Percentiles rank a stretch among this genome's conserved stretches.
These are phyloP conservation scores for Cyprinodon diabolis DNA, from an alignment of 2,797 vertebrate species.

Conservation along the genomic window DNA sequence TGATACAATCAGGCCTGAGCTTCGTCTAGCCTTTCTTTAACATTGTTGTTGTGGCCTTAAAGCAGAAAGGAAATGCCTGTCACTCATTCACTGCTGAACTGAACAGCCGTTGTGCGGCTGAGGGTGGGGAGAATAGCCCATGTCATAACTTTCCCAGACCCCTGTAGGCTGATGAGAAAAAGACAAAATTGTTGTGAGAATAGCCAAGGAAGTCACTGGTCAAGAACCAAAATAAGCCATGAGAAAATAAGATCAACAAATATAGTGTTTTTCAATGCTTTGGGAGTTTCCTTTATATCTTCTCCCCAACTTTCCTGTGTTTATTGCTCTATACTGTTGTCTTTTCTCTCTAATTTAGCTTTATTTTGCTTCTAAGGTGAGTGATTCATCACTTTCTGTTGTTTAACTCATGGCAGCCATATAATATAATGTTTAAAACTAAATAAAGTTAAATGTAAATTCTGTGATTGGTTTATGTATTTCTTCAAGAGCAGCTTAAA, in stretches of 20 bases:
- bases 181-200: slow-evolving; percentile 49
- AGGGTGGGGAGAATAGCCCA: slow-evolving; percentile 55
- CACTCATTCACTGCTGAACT: slow-evolving; percentile 28
- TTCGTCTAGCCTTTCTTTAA: slow-evolving; percentile 15
- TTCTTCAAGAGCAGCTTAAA: background rate
- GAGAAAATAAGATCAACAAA: slow-evolving; percentile 44
- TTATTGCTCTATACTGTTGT: slow-evolving; percentile 13
- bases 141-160: slow-evolving; percentile 77
- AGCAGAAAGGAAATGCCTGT: slow-evolving; percentile 68
- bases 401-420: background rate
- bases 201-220: slow-evolving; percentile 53
- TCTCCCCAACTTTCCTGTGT: slow-evolving; percentile 16
- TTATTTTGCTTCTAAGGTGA: background rate
- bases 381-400: background rate
- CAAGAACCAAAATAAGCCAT: slow-evolving; percentile 32
- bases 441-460: background rate
- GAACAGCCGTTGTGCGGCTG: slow-evolving; percentile 35
- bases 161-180: slow-evolving; percentile 64
- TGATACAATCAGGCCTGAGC: background rate
- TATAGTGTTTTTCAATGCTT: slow-evolving; percentile 12
- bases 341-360: background rate
- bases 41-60: slow-evolving; percentile 46
- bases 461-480: background rate
- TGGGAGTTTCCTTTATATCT: background rate
- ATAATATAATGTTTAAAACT: background rate